Evolutionary conservation across 1,140 invertebrate species (phyloP).

Genomic region (Pseudomyrmex sp.): DNA sequence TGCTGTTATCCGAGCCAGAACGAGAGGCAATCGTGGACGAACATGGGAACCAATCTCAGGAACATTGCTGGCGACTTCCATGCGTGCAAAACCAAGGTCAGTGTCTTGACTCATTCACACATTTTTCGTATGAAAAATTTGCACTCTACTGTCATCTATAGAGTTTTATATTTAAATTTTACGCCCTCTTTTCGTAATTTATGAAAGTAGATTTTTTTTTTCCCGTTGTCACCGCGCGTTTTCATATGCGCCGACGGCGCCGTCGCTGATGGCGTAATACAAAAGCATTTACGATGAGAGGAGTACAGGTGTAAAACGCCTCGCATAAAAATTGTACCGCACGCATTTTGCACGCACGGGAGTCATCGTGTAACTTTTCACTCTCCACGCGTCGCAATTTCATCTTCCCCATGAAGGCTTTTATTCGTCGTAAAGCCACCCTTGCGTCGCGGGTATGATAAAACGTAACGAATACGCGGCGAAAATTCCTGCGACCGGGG

Average conservation of each 20-base stretch:
- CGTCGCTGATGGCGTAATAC: slow-evolving; percentile 33
- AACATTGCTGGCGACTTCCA: slow-evolving; percentile 84
- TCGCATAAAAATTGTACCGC: slow-evolving; percentile 65
- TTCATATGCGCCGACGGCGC: background rate
- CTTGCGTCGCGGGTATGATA: slow-evolving; percentile 63
- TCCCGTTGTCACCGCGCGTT: slow-evolving; percentile 15
- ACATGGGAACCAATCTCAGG: slow-evolving; percentile 82
- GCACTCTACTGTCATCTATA: background rate
- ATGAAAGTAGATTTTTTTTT: background rate
- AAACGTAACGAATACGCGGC: slow-evolving; percentile 60
- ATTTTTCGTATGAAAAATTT: too few species aligned
- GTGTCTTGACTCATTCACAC: slow-evolving; percentile 32
- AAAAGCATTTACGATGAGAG: slow-evolving; percentile 63
- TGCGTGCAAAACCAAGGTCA: slow-evolving; percentile 83
- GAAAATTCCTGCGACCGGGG: slow-evolving; percentile 3
- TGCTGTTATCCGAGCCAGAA: slow-evolving; percentile 75
- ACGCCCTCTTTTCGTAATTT: background rate
- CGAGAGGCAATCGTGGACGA: slow-evolving; percentile 81
- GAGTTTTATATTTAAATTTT: background rate
- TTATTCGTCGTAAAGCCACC: slow-evolving; percentile 71
- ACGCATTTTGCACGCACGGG: slow-evolving; percentile 44
- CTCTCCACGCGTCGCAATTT: slow-evolving; percentile 66
- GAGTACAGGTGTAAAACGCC: slow-evolving; percentile 66
- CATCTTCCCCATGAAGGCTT: slow-evolving; percentile 57
- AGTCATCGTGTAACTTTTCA: slow-evolving; percentile 69